Evolutionary conservation across 2,888 invertebrate species (phyloP), one percentile per base, ranked within the genome.

Genomic region (Hedya salicella): DNA sequence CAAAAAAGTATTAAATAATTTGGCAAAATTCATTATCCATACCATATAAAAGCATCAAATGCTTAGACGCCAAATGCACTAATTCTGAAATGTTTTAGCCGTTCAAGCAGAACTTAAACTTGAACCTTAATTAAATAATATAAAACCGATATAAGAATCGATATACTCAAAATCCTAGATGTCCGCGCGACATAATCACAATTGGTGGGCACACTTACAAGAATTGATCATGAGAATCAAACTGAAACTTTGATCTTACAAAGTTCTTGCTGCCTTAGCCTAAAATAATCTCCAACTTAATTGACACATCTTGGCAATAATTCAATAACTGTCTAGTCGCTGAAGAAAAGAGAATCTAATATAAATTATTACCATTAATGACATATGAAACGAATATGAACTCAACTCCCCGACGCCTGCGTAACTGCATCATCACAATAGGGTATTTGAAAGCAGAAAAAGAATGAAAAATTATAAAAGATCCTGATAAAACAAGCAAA

Each of bases 381-480:
- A 85, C 6, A 36, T 76, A 77, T 73, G 69, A 72, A 71, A 67
- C 64, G 77, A 80, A 83, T 82, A 85, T 66, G 66, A 79, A 81
- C 80, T 82, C 79, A 76, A 78, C 77, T 78, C 78, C 77, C 75
- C 73, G 69, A 70, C 66, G 73, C 69, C 68, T 69, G 70, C 68
- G 68, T 69, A 69, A 69, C 73, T 85, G 87, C 86, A 87, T 88
- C 89, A 88, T 89, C 87, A 88, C 88, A 89, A 88, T n/a, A n/a
- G n/a, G n/a, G n/a, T n/a, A n/a, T n/a, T n/a, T n/a, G n/a, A n/a
- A n/a, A n/a, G n/a, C n/a, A n/a, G n/a, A n/a, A n/a, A n/a, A n/a
- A n/a, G n/a, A n/a, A n/a, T n/a, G n/a, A n/a, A n/a, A n/a, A n/a
- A n/a, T n/a, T n/a, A n/a, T n/a, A n/a, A n/a, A n/a, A n/a, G n/a